Base-by-base conservation (phyloP, 2,113 vertebrate genomes). In the Osmerus eperlanus region DNA sequence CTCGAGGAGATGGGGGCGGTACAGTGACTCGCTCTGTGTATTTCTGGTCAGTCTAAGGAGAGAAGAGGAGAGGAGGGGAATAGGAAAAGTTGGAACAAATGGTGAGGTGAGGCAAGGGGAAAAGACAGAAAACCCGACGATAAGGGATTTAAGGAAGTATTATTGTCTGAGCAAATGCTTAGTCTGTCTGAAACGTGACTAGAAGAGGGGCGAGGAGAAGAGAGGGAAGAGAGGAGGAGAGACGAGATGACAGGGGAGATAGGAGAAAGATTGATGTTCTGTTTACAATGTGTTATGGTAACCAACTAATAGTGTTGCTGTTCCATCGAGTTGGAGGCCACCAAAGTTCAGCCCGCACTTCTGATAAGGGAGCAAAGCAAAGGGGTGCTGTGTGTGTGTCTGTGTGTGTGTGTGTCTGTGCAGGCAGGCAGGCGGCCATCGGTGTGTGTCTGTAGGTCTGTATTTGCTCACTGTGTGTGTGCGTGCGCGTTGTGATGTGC, bases 311-410 rank as follows among this genome's bases (percentile, higher is more conserved):
- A 47, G 41, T 47, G 41, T 47, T 12, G 41, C 41, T 47, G 41
- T 47, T 47, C 12, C 41, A 47, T 47, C 41, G 1, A 47, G 9
- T 47, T 8, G 41, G 41, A 47, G 41, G 41, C 41, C 41, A 47
- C 41, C 41, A 47, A 47, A 47, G 41, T 47, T 47, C 41, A 47
- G 41, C 9, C 41, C 41, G 12, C 9, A 12, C 41, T 47, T 47
- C 41, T 12, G 41, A 47, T 12, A 47, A 47, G 41, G 16, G 55
- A 56, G 18, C n/a, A 56, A 56, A 2, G 55, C 15, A 56, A 9
- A 56, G 55, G n/a, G 55, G 55, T 2, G 55, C 54, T 29, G 63
- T 60, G 29, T 67, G 55, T 70, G 29, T 66, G 63, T 67, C 53
- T 69, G 61, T 21, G 53, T 11, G 41, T 21, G 21, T 16, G 58